Base-by-base conservation (phyloP, 2,113 vertebrate species). In the Emydocephalus ijimae region DNA sequence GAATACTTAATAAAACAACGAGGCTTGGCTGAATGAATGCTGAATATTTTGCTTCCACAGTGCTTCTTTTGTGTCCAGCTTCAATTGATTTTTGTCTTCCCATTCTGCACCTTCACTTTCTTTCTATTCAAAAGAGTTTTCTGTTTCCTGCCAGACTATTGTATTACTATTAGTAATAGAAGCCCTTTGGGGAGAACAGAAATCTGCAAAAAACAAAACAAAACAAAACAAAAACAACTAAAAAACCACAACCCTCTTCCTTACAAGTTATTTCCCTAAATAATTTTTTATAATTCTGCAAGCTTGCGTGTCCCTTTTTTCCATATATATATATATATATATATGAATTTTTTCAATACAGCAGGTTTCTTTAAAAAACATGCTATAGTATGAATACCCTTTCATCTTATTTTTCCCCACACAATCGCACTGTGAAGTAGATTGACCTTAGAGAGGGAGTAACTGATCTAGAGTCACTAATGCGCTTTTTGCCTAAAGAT, bases 81-180 rank as follows among this genome's bases (percentile, higher is more conserved):
- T 95, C 92, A 97, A 97, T 95, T 92, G 0, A 91, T 91, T 64
- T 97, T 97, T 96, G 91, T 97, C 96, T 97, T 97, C 95, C 90
- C 94, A 93, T 96, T 94, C 94, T 90, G 90, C 69, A 86, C 85
- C 87, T 96, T 95, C 94, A 97, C 95, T 97, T 97, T 97, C 97
- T 97, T 97, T 97, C 96, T 96, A 97, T 97, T 98, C 96, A 97
- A 81, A n/a, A 74, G 89, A 94, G 94, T 96, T 97, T 98, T 96
- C 94, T 96, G 89, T 97, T 97, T 97, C 96, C 96, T 97, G 97
- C 95, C 95, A 94, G 93, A 95, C 95, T 96, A 97, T 97, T 98
- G 95, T 97, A 94, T 97, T 90, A 95, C 95, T 93, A 2, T 26
- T 89, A 94, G 91, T 89, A 96, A 97, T 94, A 97, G 94, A 94